These are phyloP conservation scores for Pogonognathellus flavescens DNA, from an alignment of 1,140 invertebrate genomes.

Conservation along the genomic window DNA sequence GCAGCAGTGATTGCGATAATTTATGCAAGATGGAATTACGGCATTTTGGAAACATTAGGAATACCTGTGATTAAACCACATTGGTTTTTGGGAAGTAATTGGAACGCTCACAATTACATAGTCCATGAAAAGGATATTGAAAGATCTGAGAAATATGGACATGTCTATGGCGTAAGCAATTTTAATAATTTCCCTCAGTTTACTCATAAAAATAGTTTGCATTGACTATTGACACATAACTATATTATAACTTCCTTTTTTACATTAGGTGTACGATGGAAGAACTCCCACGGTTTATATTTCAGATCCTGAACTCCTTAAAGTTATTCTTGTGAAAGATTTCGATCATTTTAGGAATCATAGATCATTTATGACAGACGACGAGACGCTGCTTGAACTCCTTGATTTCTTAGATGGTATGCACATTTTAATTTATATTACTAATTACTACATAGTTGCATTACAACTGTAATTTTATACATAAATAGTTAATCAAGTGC, in stretches of 20 bases:
- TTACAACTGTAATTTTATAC: too few relatives aligned
- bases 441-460: too few relatives aligned
- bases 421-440: background rate
- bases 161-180: slow-evolving; percentile 52
- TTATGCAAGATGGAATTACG: slow-evolving; percentile 61
- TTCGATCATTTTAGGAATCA: slow-evolving; percentile 9
- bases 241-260: background rate
- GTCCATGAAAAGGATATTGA: slow-evolving; percentile 24
- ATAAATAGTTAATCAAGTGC: background rate
- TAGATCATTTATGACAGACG: background rate
- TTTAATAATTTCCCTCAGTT: background rate
- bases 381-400: background rate
- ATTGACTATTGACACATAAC: background rate
- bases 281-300: background rate
- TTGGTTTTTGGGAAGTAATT: slow-evolving; percentile 52
- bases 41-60: slow-evolving; percentile 51
- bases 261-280: slow-evolving; percentile 20
- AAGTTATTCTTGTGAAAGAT: background rate
- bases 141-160: slow-evolving; percentile 19
- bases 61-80: slow-evolving; percentile 57
- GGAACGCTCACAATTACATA: background rate
- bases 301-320: slow-evolving; percentile 15
- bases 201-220: background rate
- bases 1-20: slow-evolving; percentile 19
- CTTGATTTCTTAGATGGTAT: slow-evolving; percentile 1